phyloP scores from a whole-genome alignment of 2,113 vertebrate genomes.

The Callipepla californica region DNA sequence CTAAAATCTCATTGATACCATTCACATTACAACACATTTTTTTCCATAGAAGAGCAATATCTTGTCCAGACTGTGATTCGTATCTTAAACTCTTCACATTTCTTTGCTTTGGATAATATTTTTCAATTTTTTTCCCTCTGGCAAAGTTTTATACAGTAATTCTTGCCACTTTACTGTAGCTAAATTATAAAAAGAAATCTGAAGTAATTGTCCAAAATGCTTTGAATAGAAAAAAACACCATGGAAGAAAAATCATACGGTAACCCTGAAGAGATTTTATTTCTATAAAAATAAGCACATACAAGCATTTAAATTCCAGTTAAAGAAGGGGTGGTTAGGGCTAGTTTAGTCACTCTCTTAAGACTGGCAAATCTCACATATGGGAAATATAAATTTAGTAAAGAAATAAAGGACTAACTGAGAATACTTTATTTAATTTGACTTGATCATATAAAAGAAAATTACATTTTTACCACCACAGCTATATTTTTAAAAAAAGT shows the following conservation, averaged over 20 bases:
- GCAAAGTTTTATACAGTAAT: not conserved
- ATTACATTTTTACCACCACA: not conserved
- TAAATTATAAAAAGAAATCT: slow-evolving; percentile 19
- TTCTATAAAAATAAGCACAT: slow-evolving; percentile 21
- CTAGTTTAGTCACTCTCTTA: not conserved
- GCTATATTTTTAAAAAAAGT: not conserved
- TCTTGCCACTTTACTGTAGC: not conserved
- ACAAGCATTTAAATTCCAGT: slow-evolving; percentile 21
- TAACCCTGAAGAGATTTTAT: slow-evolving; percentile 14
- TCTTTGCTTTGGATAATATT: slow-evolving; percentile 8
- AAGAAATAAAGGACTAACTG: slow-evolving; percentile 3
- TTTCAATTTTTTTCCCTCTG: not conserved
- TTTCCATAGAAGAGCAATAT: not conserved
- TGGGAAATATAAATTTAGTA: slow-evolving; percentile 28
- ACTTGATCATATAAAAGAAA: not conserved
- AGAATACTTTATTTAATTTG: slow-evolving; percentile 38
- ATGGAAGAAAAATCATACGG: slow-evolving; percentile 25
- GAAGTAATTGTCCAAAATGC: not conserved
- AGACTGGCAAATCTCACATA: slow-evolving; percentile 14
- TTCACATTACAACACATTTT: not conserved
- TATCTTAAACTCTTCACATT: not conserved
- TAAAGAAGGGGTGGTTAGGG: not conserved
- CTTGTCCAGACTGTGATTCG: not conserved
- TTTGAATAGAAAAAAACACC: not conserved
- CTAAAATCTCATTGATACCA: not conserved